Evolutionary conservation across 2,797 vertebrate genomes (phyloP).

Genomic region (Vultur gryphus): DNA sequence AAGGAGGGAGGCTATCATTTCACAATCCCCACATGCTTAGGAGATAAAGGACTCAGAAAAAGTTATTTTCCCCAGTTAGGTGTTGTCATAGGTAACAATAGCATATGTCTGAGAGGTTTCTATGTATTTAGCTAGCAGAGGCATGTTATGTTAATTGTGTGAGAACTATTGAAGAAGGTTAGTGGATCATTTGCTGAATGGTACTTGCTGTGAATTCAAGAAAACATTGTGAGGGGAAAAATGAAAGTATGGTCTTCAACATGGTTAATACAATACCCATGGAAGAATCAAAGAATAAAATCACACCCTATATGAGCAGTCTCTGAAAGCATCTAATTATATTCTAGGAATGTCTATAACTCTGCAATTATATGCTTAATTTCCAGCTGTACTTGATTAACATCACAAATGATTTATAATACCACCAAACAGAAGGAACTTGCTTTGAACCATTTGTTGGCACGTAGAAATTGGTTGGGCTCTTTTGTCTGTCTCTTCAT

Average conservation of each 20-base stretch:
- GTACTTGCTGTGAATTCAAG: neutral
- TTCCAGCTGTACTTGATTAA: conserved; percentile 45
- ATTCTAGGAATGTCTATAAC: neutral
- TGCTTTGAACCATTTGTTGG: neutral
- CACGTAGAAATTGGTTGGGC: neutral
- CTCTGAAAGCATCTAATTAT: conserved; percentile 16
- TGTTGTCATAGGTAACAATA: neutral
- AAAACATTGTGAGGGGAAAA: neutral
- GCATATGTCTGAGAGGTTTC: neutral
- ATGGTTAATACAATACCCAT: neutral
- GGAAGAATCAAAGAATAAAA: neutral
- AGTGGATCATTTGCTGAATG: neutral
- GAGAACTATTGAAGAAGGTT: neutral
- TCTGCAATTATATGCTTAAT: conserved; percentile 30
- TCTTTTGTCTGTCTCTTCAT: neutral
- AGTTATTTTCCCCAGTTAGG: neutral
- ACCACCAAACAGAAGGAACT: neutral
- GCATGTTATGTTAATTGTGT: neutral
- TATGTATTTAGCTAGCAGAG: neutral
- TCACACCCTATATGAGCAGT: neutral
- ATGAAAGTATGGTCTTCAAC: neutral
- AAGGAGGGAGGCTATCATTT: neutral
- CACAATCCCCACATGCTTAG: accelerated
- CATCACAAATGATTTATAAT: neutral
- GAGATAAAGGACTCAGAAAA: neutral